Evolutionary conservation across 2,113 vertebrate species (phyloP).

Genomic region (Galemys pyrenaicus): DNA sequence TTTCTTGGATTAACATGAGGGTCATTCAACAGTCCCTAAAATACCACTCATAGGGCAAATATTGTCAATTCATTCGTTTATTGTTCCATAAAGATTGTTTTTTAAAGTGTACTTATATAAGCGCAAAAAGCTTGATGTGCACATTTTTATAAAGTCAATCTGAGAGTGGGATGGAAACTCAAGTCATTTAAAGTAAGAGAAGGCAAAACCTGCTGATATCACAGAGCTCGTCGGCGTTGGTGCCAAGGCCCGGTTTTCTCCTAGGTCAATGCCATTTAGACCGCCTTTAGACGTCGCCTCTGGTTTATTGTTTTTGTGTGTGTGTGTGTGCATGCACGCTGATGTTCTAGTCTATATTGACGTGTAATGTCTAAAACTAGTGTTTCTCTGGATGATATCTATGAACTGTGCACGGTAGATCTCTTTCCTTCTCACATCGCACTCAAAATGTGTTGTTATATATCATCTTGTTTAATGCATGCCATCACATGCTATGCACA

Average conservation of each 20-base stretch:
- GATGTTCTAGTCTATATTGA: neutral
- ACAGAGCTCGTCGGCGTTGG: neutral
- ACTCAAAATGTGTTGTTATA: neutral
- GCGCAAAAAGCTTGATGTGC: neutral
- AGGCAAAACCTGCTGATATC: neutral
- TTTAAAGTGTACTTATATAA: slow-evolving; percentile 29
- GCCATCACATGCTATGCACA: neutral
- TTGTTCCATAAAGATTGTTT: slow-evolving; percentile 16
- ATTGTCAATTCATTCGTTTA: neutral
- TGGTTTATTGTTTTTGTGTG: neutral
- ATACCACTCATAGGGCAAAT: neutral
- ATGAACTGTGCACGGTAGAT: neutral
- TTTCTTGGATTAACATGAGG: slow-evolving; percentile 2
- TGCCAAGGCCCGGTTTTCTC: neutral
- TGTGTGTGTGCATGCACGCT: neutral
- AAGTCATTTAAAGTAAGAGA: neutral
- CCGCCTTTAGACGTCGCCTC: neutral
- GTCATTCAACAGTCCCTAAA: neutral
- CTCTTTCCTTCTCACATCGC: neutral
- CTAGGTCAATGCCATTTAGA: neutral
- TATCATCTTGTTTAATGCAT: neutral
- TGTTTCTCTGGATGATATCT: neutral
- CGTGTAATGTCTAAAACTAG: neutral
- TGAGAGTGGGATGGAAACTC: neutral
- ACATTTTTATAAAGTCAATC: slow-evolving; percentile 29